Percentiles rank a stretch among this genome's conserved stretches.
Evolutionary conservation across 2,888 invertebrate genomes (phyloP).

Genomic region (Candidula unifasciata): DNA sequence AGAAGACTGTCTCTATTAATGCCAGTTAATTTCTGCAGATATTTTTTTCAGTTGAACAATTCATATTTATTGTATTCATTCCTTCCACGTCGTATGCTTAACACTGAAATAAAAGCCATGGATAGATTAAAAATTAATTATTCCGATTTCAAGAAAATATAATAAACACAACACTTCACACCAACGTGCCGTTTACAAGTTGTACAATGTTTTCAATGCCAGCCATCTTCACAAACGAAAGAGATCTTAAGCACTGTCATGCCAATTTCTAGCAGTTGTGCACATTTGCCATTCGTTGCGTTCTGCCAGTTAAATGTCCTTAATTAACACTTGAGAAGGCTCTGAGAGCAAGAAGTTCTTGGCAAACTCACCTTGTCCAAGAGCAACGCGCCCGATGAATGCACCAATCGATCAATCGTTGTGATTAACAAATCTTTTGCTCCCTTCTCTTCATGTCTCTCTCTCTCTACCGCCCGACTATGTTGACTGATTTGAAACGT

Average conservation of each 20-base stretch:
- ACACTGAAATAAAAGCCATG: too few relatives aligned
- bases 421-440: background rate
- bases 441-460: background rate
- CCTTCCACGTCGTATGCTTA: too few relatives aligned
- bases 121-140: too few relatives aligned
- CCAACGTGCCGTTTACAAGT: background rate
- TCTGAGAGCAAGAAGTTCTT: conserved; percentile 24
- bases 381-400: conserved; percentile 35
- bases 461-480: background rate
- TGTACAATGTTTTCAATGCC: background rate
- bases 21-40: too few relatives aligned
- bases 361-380: conserved; percentile 31
- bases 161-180: too few relatives aligned
- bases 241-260: background rate
- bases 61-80: too few relatives aligned
- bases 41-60: too few relatives aligned
- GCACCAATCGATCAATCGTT: conserved; percentile 40
- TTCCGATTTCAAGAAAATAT: too few relatives aligned
- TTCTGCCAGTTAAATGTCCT: conserved; percentile 20
- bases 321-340: conserved; percentile 48
- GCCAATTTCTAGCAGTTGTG: background rate
- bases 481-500: conserved; percentile 35
- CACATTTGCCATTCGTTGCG: background rate
- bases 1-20: too few relatives aligned
- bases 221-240: conserved; percentile 14